Evolutionary conservation across 2,888 invertebrate species (phyloP).

Genomic region (Cantharis nigra): DNA sequence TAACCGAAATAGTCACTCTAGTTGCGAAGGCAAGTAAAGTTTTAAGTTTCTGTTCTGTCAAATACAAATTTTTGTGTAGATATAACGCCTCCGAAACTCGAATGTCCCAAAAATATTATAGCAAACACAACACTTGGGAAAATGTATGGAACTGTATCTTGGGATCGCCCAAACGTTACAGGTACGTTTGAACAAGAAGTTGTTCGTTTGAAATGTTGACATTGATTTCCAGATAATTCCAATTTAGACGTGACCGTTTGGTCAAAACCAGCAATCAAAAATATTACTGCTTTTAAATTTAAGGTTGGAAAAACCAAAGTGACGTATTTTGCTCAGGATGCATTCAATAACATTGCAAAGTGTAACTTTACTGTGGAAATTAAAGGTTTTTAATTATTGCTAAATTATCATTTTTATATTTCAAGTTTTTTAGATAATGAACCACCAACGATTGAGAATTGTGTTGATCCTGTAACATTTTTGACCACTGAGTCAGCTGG

Average conservation of each 20-base stretch:
- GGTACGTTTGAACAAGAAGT: background rate
- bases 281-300: conserved; percentile 56
- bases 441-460: conserved; percentile 62
- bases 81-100: background rate
- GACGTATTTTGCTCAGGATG: conserved; percentile 67
- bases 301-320: conserved; percentile 63
- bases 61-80: background rate
- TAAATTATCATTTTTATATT: background rate
- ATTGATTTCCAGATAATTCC: conserved; percentile 60
- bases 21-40: conserved; percentile 27
- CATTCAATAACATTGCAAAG: conserved; percentile 62
- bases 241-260: conserved; percentile 60
- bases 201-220: background rate
- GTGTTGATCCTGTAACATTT: conserved; percentile 62
- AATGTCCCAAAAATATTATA: background rate
- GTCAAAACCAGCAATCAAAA: conserved; percentile 62
- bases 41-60: background rate
- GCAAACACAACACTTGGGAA: background rate
- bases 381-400: conserved; percentile 50
- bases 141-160: background rate
- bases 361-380: conserved; percentile 66
- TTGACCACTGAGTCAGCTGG: conserved; percentile 46
- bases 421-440: conserved; percentile 56
- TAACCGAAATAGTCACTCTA: conserved; percentile 48
- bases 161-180: background rate